phyloP scores from a whole-genome alignment of 2,113 vertebrate species.

The Periophthalmus modestus region DNA sequence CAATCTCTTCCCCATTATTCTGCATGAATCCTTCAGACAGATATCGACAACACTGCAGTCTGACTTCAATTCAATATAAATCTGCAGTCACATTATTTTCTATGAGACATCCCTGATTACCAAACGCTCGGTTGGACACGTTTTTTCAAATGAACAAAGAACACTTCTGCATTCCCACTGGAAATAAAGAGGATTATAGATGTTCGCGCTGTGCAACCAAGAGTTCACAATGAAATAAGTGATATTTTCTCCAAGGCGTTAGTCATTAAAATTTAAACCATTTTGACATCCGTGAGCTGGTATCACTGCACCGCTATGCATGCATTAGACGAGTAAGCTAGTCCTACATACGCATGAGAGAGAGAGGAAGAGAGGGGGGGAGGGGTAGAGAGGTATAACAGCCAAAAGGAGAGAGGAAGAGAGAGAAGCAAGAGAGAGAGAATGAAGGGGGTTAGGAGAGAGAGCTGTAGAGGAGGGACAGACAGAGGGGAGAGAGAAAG shows the following conservation, averaged over 20 bases:
- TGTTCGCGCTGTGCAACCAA: slow-evolving; percentile 73
- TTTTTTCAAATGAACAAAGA: slow-evolving; percentile 58
- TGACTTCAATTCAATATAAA: too few species aligned
- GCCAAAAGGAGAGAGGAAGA: background rate
- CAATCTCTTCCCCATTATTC: too few species aligned
- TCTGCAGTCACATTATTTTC: slow-evolving; percentile 18
- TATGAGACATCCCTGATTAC: slow-evolving; percentile 48
- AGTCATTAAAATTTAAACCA: slow-evolving; percentile 82
- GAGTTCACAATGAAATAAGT: slow-evolving; percentile 81
- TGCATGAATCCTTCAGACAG: too few species aligned
- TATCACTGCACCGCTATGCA: slow-evolving; percentile 76
- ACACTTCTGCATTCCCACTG: slow-evolving; percentile 48
- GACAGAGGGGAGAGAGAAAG: slow-evolving; percentile 51
- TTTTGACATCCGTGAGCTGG: slow-evolving; percentile 63
- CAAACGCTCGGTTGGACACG: slow-evolving; percentile 38
- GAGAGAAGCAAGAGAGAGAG: slow-evolving; percentile 52
- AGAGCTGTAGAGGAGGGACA: background rate
- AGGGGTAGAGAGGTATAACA: slow-evolving; percentile 12
- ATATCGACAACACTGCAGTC: too few species aligned
- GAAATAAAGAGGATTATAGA: slow-evolving; percentile 80
- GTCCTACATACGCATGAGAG: slow-evolving; percentile 27
- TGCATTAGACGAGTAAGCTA: slow-evolving; percentile 79
- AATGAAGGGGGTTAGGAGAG: slow-evolving; percentile 12
- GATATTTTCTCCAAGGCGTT: slow-evolving; percentile 73
- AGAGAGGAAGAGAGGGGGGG: slow-evolving; percentile 46